phyloP scores from a whole-genome alignment of 2,888 invertebrate genomes.

The Tubulanus polymorphus region DNA sequence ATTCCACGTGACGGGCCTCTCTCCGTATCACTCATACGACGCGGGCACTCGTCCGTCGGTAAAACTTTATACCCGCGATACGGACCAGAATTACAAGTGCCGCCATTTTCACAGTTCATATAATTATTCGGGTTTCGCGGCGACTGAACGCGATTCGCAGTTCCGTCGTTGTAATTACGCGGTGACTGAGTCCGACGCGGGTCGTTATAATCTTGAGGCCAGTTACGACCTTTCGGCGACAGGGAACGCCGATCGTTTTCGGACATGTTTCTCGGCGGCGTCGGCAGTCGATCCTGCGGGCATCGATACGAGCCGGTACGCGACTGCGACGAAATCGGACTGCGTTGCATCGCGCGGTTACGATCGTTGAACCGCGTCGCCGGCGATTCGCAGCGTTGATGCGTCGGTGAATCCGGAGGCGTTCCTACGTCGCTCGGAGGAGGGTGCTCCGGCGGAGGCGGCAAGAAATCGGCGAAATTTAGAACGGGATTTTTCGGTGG shows the following conservation, averaged over 20 bases:
- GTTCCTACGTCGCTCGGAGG: constrained; percentile 49
- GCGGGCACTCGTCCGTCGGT: constrained; percentile 2
- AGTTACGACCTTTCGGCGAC: constrained; percentile 13
- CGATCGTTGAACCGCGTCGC: constrained; percentile 13
- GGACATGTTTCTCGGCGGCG: constrained; percentile 19
- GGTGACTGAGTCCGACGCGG: constrained; percentile 8
- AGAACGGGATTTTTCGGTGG: constrained; percentile 31
- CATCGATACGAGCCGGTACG: background rate
- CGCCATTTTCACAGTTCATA: too few species aligned
- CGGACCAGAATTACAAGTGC: too few species aligned
- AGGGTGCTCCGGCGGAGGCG: constrained; percentile 55
- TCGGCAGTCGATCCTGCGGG: constrained; percentile 9
- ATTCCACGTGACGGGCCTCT: constrained; percentile 27
- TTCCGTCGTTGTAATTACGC: too few species aligned
- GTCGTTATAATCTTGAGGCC: constrained; percentile 7
- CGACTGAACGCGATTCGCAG: background rate
- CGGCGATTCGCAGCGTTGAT: constrained; percentile 18
- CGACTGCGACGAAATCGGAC: constrained; percentile 33
- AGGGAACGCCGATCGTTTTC: constrained; percentile 18
- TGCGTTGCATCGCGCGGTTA: constrained; percentile 16
- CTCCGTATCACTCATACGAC: constrained; percentile 23
- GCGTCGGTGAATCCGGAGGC: constrained; percentile 32
- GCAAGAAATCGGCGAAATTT: constrained; percentile 51
- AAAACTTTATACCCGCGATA: background rate
- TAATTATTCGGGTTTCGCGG: background rate